phyloP scores from a whole-genome alignment of 2,797 vertebrate genomes.

The Acrossocheilus wenchowensis region DNA sequence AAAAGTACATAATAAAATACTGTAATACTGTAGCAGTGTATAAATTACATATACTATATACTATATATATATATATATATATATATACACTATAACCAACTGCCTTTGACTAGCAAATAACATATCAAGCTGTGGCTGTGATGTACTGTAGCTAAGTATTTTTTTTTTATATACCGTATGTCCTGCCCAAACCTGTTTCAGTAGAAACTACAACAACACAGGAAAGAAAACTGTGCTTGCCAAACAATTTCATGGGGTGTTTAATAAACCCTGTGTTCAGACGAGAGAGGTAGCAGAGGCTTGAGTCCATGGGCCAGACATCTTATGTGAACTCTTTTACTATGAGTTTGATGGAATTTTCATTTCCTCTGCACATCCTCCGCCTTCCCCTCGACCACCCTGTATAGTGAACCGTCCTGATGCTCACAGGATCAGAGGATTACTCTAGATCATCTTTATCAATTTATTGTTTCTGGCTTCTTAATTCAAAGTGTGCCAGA shows the following conservation, averaged over 20 bases:
- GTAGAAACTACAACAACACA: not conserved
- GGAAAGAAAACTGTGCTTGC: not conserved
- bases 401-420: slow-evolving; percentile 23
- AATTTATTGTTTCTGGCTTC: slow-evolving; percentile 29
- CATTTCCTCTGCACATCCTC: slow-evolving; percentile 29
- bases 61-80: too few relatives aligned
- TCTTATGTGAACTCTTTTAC: slow-evolving; percentile 18
- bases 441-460: slow-evolving; percentile 26
- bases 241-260: slow-evolving; percentile 15
- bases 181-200: not conserved
- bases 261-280: slow-evolving; percentile 35
- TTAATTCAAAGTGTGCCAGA: slow-evolving; percentile 10
- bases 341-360: slow-evolving; percentile 29
- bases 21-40: not conserved
- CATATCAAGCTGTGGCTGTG: not conserved
- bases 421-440: slow-evolving; percentile 23
- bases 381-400: slow-evolving; percentile 43
- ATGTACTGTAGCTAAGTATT: not conserved
- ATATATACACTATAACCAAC: too few relatives aligned
- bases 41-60: not conserved
- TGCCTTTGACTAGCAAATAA: not conserved
- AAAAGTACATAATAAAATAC: not conserved
- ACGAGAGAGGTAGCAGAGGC: not conserved
- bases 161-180: not conserved
- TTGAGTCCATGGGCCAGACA: not conserved